These are phyloP conservation scores for Philhelius pedissequus DNA, from an alignment of 2,888 invertebrate species.

Conservation along the genomic window DNA sequence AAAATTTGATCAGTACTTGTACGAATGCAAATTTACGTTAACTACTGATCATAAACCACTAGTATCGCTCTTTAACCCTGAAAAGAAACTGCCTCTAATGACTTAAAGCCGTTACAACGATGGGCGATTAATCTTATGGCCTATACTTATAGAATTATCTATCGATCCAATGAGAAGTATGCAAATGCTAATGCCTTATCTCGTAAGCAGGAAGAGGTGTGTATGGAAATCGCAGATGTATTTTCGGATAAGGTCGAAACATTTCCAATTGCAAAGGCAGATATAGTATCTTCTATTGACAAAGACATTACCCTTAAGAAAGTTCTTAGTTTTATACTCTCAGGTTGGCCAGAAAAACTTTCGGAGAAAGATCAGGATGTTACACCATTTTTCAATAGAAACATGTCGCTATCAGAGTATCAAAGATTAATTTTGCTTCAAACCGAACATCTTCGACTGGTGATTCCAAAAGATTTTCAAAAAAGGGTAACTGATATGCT, in stretches of 20 bases:
- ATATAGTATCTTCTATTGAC: neutral
- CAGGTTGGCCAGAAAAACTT: slow-evolving; percentile 37
- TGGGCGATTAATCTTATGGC: slow-evolving; percentile 45
- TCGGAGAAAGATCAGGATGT: slow-evolving; percentile 3
- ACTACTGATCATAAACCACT: slow-evolving; percentile 46
- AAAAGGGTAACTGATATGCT: neutral
- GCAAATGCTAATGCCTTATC: too few relatives aligned
- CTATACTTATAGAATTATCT: slow-evolving; percentile 20
- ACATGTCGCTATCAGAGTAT: slow-evolving; percentile 11
- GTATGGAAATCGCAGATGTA: neutral
- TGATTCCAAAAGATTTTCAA: slow-evolving; percentile 5
- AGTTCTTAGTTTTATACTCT: slow-evolving; percentile 1
- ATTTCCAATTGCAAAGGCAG: neutral
- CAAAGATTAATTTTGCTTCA: slow-evolving; percentile 11
- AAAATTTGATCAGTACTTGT: too few relatives aligned
- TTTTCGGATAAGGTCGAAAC: neutral
- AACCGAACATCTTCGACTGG: slow-evolving; percentile 20
- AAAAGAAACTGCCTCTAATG: too few relatives aligned
- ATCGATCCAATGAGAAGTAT: too few relatives aligned
- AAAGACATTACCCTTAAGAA: neutral
- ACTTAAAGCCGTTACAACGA: slow-evolving; percentile 42
- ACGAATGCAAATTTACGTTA: slow-evolving; percentile 32
- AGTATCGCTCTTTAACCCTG: too few relatives aligned
- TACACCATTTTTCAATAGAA: slow-evolving; percentile 16
- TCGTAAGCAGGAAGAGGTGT: slow-evolving; percentile 3